phyloP scores from a whole-genome alignment of 2,113 vertebrate species.

The Eptatretus burgeri region DNA sequence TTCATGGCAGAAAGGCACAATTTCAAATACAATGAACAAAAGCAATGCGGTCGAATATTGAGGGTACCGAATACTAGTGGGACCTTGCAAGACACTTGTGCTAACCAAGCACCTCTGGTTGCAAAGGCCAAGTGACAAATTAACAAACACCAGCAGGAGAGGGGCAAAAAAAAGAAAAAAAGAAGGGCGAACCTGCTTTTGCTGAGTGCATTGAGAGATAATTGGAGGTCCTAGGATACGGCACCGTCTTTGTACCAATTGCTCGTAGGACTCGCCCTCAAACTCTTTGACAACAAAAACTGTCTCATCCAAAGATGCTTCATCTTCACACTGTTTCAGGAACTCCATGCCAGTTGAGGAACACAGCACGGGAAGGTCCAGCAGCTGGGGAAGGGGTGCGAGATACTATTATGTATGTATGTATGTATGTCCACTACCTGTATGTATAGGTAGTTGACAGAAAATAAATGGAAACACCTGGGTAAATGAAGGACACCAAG shows the following conservation, averaged over 20 bases:
- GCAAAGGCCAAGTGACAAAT: background rate
- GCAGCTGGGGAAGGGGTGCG: too few species aligned
- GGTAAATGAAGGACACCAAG: too few species aligned
- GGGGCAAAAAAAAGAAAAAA: background rate
- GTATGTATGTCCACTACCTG: too few species aligned
- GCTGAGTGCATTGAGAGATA: background rate
- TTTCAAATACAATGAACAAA: background rate
- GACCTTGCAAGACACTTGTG: background rate
- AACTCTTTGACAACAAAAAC: background rate
- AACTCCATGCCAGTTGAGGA: too few species aligned
- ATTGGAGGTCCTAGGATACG: background rate
- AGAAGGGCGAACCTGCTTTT: background rate
- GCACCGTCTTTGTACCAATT: background rate
- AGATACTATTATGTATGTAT: too few species aligned
- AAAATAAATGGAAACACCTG: too few species aligned
- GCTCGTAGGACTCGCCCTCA: background rate
- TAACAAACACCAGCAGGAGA: background rate
- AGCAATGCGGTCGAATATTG: too few species aligned
- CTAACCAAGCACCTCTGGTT: background rate
- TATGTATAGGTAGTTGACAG: too few species aligned
- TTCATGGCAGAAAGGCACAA: background rate
- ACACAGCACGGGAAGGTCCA: too few species aligned
- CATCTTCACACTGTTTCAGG: too few species aligned
- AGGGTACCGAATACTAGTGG: too few species aligned
- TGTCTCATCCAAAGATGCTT: background rate